Conservation (phyloP, 2,113 vertebrate genomes). For the Tupaia chinensis region DNA sequence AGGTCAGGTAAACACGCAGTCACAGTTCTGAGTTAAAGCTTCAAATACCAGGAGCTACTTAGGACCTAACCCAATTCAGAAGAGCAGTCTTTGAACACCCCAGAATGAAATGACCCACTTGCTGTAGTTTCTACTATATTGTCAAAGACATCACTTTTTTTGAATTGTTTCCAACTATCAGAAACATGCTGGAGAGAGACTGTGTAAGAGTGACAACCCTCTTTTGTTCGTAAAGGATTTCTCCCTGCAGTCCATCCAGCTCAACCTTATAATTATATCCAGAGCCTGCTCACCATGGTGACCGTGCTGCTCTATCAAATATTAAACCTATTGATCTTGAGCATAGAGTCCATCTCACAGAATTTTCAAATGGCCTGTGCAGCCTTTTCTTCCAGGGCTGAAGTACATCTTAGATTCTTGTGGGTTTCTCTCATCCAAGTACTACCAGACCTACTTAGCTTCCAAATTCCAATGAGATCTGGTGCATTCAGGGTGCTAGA, state of each 20-base stretch:
- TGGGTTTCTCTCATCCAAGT: slow-evolving; percentile 78
- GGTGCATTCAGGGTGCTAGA: too few species aligned
- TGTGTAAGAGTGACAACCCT: slow-evolving; percentile 82
- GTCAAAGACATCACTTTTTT: slow-evolving; percentile 88
- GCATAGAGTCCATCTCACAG: slow-evolving; percentile 88
- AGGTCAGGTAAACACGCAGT: slow-evolving; percentile 89
- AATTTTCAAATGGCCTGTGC: slow-evolving; percentile 77
- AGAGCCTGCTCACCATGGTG: slow-evolving; percentile 85
- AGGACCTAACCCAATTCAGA: slow-evolving; percentile 72
- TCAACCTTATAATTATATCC: slow-evolving; percentile 76
- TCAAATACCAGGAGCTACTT: slow-evolving; percentile 63
- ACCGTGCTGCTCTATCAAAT: slow-evolving; percentile 85
- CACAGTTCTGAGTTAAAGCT: slow-evolving; percentile 80
- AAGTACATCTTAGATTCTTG: slow-evolving; percentile 87
- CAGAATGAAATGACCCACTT: slow-evolving; percentile 69
- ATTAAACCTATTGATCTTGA: slow-evolving; percentile 90
- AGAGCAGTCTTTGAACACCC: slow-evolving; percentile 72
- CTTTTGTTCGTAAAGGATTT: slow-evolving; percentile 51
- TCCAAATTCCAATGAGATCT: too few species aligned
- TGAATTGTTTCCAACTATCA: slow-evolving; percentile 82
- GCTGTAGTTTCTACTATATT: slow-evolving; percentile 76
- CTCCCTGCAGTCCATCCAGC: slow-evolving; percentile 74
- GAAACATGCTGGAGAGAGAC: slow-evolving; percentile 86
- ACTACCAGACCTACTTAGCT: too few species aligned
- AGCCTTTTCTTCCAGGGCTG: slow-evolving; percentile 82